Percentiles rank a stretch among this genome's conserved stretches.
phyloP scores from a whole-genome alignment of 2,888 invertebrate genomes.

The Tenthredo notha region DNA sequence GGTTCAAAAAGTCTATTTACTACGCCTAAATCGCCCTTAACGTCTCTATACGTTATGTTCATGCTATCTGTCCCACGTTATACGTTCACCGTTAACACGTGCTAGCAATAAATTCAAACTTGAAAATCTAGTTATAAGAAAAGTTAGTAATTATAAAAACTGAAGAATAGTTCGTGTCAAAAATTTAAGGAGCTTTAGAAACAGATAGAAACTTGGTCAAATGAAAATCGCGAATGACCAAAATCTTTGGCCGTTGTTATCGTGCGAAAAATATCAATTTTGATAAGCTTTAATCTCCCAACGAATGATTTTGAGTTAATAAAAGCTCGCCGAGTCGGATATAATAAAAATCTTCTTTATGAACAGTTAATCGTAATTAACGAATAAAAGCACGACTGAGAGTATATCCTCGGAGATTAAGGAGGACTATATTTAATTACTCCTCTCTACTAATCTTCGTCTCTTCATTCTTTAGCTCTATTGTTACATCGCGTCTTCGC shows the following conservation, averaged over 20 bases:
- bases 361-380: slow-evolving; percentile 41
- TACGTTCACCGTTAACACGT: not conserved
- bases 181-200: not conserved
- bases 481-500: not conserved
- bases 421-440: slow-evolving; percentile 38
- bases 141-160: too few relatives aligned
- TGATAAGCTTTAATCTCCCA: not conserved
- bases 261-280: not conserved
- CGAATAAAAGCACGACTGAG: slow-evolving; percentile 21
- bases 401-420: slow-evolving; percentile 21
- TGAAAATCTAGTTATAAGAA: not conserved
- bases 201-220: not conserved
- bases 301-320: not conserved
- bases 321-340: slow-evolving; percentile 7
- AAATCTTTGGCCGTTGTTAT: not conserved
- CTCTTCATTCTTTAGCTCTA: slow-evolving; percentile 19
- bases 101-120: not conserved
- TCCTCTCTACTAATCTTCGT: slow-evolving; percentile 28
- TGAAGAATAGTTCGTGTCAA: too few relatives aligned
- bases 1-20: slow-evolving; percentile 23
- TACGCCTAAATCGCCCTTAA: not conserved
- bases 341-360: slow-evolving; percentile 22
- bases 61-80: slow-evolving; percentile 15
- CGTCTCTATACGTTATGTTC: not conserved
- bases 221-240: not conserved